Conservation (phyloP, 1,140 invertebrate species). For the Lasioglossum baleicum region DNA sequence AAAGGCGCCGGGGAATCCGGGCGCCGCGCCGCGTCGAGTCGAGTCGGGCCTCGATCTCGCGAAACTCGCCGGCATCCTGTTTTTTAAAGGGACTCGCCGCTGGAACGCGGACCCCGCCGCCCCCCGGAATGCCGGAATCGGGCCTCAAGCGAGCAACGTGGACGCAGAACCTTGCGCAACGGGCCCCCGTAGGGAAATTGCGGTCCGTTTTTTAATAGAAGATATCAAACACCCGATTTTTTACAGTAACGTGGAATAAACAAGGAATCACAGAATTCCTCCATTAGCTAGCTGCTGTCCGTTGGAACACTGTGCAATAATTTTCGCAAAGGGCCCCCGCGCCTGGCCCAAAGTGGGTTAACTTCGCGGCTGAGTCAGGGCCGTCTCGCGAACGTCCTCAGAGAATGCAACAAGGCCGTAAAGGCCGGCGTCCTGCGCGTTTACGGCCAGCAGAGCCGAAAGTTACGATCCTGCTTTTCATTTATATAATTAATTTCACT, state of each 20-base stretch:
- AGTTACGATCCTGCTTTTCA: conserved; percentile 66
- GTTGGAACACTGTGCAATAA: no score
- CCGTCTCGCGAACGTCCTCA: conserved; percentile 30
- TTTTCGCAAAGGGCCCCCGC: not conserved
- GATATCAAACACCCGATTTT: no score
- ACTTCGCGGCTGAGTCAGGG: conserved; percentile 17
- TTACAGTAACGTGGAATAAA: no score
- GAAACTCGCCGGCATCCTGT: not conserved
- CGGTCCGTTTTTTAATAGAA: no score
- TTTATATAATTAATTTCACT: conserved; percentile 63
- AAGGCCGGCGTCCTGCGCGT: conserved; percentile 46
- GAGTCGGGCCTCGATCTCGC: not conserved
- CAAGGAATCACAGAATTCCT: no score
- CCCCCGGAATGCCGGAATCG: conserved; percentile 7
- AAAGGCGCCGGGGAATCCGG: not conserved
- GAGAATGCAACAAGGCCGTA: conserved; percentile 44
- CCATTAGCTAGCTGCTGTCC: no score
- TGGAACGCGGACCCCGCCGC: conserved; percentile 10
- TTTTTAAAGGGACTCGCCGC: conserved; percentile 10
- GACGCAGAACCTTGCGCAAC: no score
- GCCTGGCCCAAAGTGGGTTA: conserved; percentile 35
- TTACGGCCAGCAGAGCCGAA: conserved; percentile 58
- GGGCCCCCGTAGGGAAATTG: no score
- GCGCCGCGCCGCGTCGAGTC: not conserved
- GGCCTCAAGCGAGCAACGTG: not conserved